Evolutionary conservation across 2,888 invertebrate species (phyloP), one percentile per base, ranked within the genome.

Genomic region (Sarcophaga variegata): DNA sequence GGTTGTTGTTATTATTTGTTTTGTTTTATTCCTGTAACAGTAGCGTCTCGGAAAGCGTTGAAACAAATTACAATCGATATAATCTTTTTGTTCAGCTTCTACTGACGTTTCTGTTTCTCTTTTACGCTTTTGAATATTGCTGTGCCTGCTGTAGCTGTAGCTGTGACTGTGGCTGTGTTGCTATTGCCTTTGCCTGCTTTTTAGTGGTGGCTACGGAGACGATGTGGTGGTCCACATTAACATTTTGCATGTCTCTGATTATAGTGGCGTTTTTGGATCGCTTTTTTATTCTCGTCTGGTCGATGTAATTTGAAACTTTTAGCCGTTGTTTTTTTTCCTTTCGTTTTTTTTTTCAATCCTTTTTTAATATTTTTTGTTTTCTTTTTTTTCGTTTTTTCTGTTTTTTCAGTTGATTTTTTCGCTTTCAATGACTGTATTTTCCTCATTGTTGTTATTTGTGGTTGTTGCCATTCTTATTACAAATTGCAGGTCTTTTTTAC

Each of bases 41-140:
- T 89, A 89, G 89, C 89, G 80, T 88, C 88, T 86, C 80, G 76
- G 88, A 89, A 89, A 89, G 89, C 89, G 89, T 89, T 89, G 88
- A 89, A 89, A 89, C 89, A 89, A 89, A 89, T 89, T 89, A 88
- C 89, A 77, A 71, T 81, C 88, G 89, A 89, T 89, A 89, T 85
- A 86, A 89, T 89, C 89, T 86, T 83, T 84, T 83, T 83, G 83
- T 85, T 83, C 37, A 72, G 84, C 83, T 87, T 77, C 79, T 83
- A 84, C 84, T 81, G 78, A 81, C 76, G 74, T 22, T 74, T 71
- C 76, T 81, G 66, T 81, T 79, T 74, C 62, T 22, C 64, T 62
- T 78, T 83, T 71, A 37, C 47, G 59, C 67, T 67, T 60, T 12
- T 60, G 8, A 27, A 22, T 37, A 77, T 80, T 69, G 70, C 6